Evolutionary conservation across 2,888 invertebrate genomes (phyloP), one percentile per base, ranked within the genome.

Genomic region (Netelia virgata): DNA sequence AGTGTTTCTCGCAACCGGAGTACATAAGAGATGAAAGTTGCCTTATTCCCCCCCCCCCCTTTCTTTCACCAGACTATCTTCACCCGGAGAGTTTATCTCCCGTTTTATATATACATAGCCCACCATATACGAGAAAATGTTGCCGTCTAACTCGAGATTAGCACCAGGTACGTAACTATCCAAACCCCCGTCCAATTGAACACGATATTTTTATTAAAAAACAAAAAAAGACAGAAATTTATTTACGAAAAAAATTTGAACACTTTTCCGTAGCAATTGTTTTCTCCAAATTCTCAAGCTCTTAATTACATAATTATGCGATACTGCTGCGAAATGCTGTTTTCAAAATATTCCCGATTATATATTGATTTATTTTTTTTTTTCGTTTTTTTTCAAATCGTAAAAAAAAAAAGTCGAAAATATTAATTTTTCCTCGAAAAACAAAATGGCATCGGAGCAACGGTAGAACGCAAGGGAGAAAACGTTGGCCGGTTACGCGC

Each of bases 141-240:
- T 91, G 90, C 89, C 88, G 89, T 87, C 90, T 91, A 91, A 91
- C 90, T 88, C 88, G 88, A 90, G 89, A 91, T 91, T 90, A 92
- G 90, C 87, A 87, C 87, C 91, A 88, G 90, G 91, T 88, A 83
- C 87, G 91, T 83, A 84, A 53, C 84, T 86, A 87, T 28, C 28
- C 41, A n/a, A 70, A 63, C 23, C 50, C 64, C 57, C 18, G 3
- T 41, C 23, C 9, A 47, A 18, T n/a, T 10, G 14, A 41, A 36
- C 41, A 50, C 16, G 9, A 41, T 53, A 41, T 53, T 64, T 36
- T 73, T 8, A 8, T 16, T 1, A 61, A 41, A 23, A 20, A 43
- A 23, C 36, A 66, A 43, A 16, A 53, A 28, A 14, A 63, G n/a
- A 18, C 3, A 57, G 18, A 47, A n/a, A 59, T 74, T 74, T 74